These are phyloP conservation scores for Azemiops feae DNA, from an alignment of 2,113 vertebrate species.

Conservation along the genomic window DNA sequence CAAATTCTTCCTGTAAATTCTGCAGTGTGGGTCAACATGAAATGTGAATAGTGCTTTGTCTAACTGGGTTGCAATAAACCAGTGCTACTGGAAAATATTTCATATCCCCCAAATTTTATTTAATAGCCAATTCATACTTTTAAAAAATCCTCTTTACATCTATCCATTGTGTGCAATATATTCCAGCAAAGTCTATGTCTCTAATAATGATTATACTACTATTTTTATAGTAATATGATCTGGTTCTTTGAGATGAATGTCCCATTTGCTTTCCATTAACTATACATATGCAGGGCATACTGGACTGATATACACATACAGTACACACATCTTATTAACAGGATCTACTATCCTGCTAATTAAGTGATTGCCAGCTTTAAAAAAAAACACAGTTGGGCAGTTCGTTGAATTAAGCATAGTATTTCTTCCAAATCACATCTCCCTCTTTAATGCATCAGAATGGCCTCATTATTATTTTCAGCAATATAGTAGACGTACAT, in stretches of 20 bases:
- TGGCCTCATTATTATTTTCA: constrained; percentile 25
- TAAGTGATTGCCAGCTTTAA: constrained; percentile 28
- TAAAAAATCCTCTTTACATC: neutral
- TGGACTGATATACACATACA: neutral
- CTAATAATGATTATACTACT: constrained; percentile 24
- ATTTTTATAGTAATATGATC: constrained; percentile 22
- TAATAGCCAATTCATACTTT: neutral
- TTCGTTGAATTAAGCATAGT: constrained; percentile 34
- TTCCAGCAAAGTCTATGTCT: neutral
- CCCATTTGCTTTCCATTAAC: constrained; percentile 41
- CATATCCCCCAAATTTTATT: constrained; percentile 5
- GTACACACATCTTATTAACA: neutral
- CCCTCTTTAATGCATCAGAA: neutral
- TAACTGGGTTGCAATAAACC: neutral
- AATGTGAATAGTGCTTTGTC: neutral
- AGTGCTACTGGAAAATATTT: neutral
- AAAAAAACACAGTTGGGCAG: neutral
- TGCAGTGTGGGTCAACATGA: neutral
- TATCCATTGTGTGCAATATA: constrained; percentile 33
- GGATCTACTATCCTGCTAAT: neutral
- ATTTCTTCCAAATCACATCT: neutral
- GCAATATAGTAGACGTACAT: neutral
- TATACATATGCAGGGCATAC: constrained; percentile 30
- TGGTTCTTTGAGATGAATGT: constrained; percentile 38
- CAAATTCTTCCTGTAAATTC: neutral